Conservation (phyloP, 1,140 invertebrate genomes). For the Galendromus occidentalis region DNA sequence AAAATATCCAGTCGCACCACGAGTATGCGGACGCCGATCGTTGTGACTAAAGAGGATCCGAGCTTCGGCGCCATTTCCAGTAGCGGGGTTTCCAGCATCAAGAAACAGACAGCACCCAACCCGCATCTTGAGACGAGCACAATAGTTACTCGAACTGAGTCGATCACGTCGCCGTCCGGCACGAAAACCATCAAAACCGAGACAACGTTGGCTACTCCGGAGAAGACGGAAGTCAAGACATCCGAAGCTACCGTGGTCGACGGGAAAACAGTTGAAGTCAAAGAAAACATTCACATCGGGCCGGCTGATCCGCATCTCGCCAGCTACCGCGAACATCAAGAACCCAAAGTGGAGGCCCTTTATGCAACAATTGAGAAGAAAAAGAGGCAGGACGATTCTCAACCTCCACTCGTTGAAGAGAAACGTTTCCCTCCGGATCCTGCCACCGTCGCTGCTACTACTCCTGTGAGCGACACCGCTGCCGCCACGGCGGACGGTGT, state of each 20-base stretch:
- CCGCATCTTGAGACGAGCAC: neutral
- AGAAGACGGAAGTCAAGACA: conserved; percentile 8
- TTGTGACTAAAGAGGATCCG: neutral
- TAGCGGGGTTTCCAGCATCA: neutral
- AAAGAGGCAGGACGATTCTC: neutral
- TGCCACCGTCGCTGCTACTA: neutral
- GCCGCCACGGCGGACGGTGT: neutral
- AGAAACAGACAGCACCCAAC: neutral
- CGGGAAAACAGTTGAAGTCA: neutral
- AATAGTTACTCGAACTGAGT: neutral
- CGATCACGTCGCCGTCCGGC: neutral
- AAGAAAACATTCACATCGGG: neutral
- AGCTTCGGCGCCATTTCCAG: neutral
- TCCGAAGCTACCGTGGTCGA: neutral
- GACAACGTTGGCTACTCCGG: conserved; percentile 2
- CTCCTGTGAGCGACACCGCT: neutral
- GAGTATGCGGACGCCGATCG: neutral
- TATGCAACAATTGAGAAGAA: conserved; percentile 4
- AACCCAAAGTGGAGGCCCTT: neutral
- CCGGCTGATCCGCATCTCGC: conserved; percentile 3
- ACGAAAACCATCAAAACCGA: neutral
- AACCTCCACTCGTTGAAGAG: neutral
- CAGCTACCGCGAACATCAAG: neutral
- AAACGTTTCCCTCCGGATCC: neutral
- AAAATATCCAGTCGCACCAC: conserved; percentile 1